Evolutionary conservation across 2,888 invertebrate species (phyloP), one percentile per base, ranked within the genome.

Genomic region (Dasysyrphus tricinctus): DNA sequence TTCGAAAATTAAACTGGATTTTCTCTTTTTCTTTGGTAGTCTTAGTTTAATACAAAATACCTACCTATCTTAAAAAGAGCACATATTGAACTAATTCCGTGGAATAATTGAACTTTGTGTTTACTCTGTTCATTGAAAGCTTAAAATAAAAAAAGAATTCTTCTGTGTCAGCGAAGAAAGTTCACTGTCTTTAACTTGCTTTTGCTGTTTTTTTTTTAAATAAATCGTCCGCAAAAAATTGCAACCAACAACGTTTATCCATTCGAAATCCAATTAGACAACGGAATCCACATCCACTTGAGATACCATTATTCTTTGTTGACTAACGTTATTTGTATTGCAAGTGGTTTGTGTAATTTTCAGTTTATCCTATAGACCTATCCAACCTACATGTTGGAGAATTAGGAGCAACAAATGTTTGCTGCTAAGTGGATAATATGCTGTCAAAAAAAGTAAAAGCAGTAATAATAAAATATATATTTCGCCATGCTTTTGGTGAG

Each of bases 261-360:
- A 79, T 63, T 49, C 24, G 57, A 24, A 74, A 79, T 83, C 69
- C 83, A 83, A 83, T 83, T 79, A 75, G 63, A 70, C 39, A 74
- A 24, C 16, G n/a, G 37, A 61, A 63, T 54, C 47, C 32, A 14
- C n/a, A n/a, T n/a, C n/a, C n/a, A 54, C 42, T 37, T 44, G 69
- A 56, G 75, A 76, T 76, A 76, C 69, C 69, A 80, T 76, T 63
- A 80, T 76, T 80, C 54, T 56, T 56, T 75, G 70, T 76, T 63
- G 44, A 70, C 37, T 70, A 44, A 70, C 32, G 69, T 51, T 69
- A 57, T 69, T 75, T 74, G 37, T 54, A 65, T 67, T 74, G 59
- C 29, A 69, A 49, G 16, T 67, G 29, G 69, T 42, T 69, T 29
- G n/a, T 29, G 42, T 61, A 51, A 69, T 57, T 34, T 72, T 49